Base-by-base conservation (phyloP, 2,113 vertebrate species). In the Sebastes schlegelii region DNA sequence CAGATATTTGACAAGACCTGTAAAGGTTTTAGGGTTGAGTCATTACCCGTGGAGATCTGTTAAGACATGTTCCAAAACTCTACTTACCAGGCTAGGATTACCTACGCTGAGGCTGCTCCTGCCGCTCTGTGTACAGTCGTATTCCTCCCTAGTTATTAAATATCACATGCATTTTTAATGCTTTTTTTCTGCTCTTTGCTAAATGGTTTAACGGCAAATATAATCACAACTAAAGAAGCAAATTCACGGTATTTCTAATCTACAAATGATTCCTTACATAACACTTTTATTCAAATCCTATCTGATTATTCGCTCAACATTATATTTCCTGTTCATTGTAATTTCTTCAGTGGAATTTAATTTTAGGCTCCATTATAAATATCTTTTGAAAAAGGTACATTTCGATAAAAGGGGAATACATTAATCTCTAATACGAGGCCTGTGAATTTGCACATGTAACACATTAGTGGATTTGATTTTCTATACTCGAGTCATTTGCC, bases 1-100 rank as follows among this genome's bases (percentile, higher is more conserved):
- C 79, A 79, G 88, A 91, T 71, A 85, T 86, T 88, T 91, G 86
- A 91, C 91, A 74, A 79, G 89, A 80, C 84, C 85, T 91, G 85
- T 88, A 91, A 89, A 92, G 90, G 90, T 85, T 91, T 91, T 74
- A 84, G 78, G 87, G 89, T 91, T 86, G 84, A 90, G 90, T 92
- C 92, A 85, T 92, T 91, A 91, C 88, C 83, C 70, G 75, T 77
- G 80, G 80, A 86, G 89, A 92, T 92, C 77, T 87, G 88, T 87
- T 79, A 83, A 87, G 76, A 86, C 90, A 79, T 80, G 89, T 61
- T 89, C 83, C 81, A 77, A 89, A 91, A 89, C 90, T 86, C 85
- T 61, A 66, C 80, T 84, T 79, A 86, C 43, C 71, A 66, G 83
- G 74, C 61, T 80, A n/a, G 63, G 86, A 83, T 89, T 88, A 86